phyloP scores from a whole-genome alignment of 2,888 invertebrate genomes.

The Cantharis rufa region DNA sequence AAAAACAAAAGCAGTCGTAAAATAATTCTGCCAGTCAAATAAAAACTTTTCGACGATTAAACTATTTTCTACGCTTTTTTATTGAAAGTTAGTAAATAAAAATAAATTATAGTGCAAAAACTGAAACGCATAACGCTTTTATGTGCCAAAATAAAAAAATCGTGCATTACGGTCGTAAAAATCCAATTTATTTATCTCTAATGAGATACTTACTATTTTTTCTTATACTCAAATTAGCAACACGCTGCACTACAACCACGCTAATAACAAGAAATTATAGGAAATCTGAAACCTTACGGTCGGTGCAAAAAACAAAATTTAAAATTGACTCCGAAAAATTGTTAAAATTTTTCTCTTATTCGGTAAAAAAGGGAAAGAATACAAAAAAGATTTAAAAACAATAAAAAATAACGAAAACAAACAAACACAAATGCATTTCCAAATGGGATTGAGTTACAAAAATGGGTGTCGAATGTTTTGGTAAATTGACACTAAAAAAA shows the following conservation, averaged over 20 bases:
- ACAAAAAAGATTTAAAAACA: neutral
- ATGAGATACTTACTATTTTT: neutral
- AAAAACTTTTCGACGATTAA: neutral
- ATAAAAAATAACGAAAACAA: neutral
- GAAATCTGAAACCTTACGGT: neutral
- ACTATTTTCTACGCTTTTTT: neutral
- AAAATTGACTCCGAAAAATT: neutral
- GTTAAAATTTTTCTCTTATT: neutral
- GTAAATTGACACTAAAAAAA: neutral
- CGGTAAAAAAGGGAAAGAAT: neutral
- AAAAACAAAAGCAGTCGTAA: neutral
- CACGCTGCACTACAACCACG: neutral
- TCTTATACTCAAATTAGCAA: neutral
- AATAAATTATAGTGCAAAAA: neutral
- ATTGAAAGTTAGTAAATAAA: neutral
- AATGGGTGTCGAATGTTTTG: neutral
- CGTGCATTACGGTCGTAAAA: neutral
- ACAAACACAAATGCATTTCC: neutral
- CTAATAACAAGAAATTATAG: neutral
- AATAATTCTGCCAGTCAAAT: neutral
- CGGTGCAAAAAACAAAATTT: neutral
- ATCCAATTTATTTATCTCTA: neutral
- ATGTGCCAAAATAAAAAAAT: neutral
- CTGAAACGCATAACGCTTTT: neutral
- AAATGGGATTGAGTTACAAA: neutral